Evolutionary conservation across 2,888 invertebrate genomes (phyloP), one percentile per base, ranked within the genome.

Genomic region (Frankliniella fusca): DNA sequence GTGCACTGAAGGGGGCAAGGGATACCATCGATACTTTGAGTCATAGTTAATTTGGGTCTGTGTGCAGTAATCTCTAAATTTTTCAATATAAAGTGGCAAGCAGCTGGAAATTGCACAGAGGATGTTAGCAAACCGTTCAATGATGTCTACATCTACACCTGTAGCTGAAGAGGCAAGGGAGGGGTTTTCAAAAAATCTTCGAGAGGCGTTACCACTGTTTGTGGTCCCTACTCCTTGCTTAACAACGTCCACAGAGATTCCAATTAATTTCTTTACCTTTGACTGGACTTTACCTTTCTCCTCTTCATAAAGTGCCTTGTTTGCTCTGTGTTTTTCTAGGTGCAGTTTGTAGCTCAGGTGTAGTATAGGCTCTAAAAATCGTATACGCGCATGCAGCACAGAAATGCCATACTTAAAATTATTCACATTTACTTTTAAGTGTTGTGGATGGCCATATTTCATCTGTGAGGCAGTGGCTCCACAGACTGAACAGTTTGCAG

Each of bases 261-360:
- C 85, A 82, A 85, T 18, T 48, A 85, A 83, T 85, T 83, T 80
- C 23, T 82, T 83, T 85, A 86, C 86, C 38, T 80, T 61, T 27
- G 84, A 18, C 82, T 85, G 86, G 84, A 86, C 83, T 27, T 83
- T 28, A 83, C 48, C 80, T 85, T 85, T 84, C 85, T 50, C 84
- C 84, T 65, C 70, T 84, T 82, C 83, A 27, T 84, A 65, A 82
- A 50, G 80, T 83, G 81, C 81, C 61, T 84, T 81, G 83, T 85
- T 83, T 15, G 82, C 61, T 84, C 86, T 85, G 85, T 86, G 86
- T 83, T 86, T 86, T 82, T 85, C 85, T 76, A 86, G 50, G 11
- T 85, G 84, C 18, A 87, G 82, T 83, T 86, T 87, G 82, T 87
- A 87, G 23, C 86, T 81, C 15, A 87, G 48, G 84, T 87, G 86